Percentiles rank a stretch among this genome's conserved stretches.
Conservation (phyloP, 92 coral and sea anemone genomes). For the Parazoanthus darwini region DNA sequence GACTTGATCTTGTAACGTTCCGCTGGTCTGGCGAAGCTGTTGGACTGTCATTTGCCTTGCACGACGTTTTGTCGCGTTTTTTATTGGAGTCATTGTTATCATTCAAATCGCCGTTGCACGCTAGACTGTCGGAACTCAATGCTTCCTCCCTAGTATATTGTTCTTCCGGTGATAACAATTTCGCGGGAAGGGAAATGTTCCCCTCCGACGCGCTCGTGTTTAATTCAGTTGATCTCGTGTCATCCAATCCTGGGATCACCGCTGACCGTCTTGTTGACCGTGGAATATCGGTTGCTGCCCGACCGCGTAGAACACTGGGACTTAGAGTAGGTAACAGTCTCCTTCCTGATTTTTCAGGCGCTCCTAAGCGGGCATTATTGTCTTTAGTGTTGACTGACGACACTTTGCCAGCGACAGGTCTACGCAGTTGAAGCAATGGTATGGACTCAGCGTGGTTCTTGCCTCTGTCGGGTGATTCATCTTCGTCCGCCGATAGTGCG, state of each 20-base stretch:
- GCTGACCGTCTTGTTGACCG: constrained; percentile 18
- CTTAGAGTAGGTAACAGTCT: constrained; percentile 17
- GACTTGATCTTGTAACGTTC: background rate
- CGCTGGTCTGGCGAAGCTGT: background rate
- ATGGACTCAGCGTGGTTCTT: constrained; percentile 7
- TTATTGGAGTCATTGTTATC: background rate
- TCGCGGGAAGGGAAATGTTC: background rate
- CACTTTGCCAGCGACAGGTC: background rate
- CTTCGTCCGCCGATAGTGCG: constrained; percentile 17
- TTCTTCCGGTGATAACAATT: background rate
- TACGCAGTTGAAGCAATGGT: constrained; percentile 11
- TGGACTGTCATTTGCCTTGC: background rate
- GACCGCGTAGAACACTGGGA: background rate
- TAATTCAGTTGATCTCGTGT: background rate
- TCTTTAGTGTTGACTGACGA: background rate
- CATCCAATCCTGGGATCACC: background rate
- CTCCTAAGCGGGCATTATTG: background rate
- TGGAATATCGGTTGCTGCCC: background rate
- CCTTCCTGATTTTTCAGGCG: constrained; percentile 23
- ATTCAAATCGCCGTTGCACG: constrained; percentile 35
- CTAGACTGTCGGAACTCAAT: constrained; percentile 1
- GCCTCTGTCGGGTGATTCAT: constrained; percentile 31
- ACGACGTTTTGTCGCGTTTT: background rate
- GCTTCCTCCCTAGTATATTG: background rate
- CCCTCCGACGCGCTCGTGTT: constrained; percentile 25